Conservation (phyloP, 2,113 vertebrate species). For the Phrynosoma platyrhinos region DNA sequence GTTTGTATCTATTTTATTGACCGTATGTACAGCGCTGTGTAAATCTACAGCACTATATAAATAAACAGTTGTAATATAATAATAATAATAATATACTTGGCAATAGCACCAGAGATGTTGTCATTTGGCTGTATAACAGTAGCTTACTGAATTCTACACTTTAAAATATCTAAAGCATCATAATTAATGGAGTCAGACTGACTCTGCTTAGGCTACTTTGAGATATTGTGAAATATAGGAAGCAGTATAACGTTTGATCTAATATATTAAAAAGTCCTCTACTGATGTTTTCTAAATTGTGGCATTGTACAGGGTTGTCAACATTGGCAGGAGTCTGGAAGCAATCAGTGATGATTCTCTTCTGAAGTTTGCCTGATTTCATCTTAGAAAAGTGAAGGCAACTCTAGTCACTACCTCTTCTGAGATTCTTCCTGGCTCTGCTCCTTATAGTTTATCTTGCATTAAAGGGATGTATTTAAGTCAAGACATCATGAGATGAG, state of each 20-base stretch:
- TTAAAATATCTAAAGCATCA: too few relatives aligned
- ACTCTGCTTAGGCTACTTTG: neutral
- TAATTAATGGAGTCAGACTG: neutral
- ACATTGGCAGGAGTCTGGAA: slow-evolving; percentile 48
- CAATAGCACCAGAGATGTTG: slow-evolving; percentile 14
- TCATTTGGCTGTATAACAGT: neutral
- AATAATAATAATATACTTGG: too few relatives aligned
- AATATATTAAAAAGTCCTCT: neutral
- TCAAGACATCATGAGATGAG: neutral
- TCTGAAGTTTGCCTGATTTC: slow-evolving; percentile 80
- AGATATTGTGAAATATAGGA: neutral
- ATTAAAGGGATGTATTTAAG: neutral
- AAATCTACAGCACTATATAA: too few relatives aligned
- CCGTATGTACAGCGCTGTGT: too few relatives aligned
- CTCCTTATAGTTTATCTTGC: neutral
- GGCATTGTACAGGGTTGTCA: neutral
- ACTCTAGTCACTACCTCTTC: slow-evolving; percentile 95
- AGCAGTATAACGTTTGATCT: neutral
- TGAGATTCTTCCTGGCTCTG: slow-evolving; percentile 84
- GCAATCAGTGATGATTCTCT: slow-evolving; percentile 82
- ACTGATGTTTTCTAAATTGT: neutral
- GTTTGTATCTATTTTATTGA: too few relatives aligned
- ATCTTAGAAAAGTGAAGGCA: slow-evolving; percentile 78
- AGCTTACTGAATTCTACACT: neutral
- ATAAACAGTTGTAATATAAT: too few relatives aligned